Evolutionary conservation across 2,888 invertebrate species (phyloP).

Genomic region (Aphelenchoides bicaudatus): DNA sequence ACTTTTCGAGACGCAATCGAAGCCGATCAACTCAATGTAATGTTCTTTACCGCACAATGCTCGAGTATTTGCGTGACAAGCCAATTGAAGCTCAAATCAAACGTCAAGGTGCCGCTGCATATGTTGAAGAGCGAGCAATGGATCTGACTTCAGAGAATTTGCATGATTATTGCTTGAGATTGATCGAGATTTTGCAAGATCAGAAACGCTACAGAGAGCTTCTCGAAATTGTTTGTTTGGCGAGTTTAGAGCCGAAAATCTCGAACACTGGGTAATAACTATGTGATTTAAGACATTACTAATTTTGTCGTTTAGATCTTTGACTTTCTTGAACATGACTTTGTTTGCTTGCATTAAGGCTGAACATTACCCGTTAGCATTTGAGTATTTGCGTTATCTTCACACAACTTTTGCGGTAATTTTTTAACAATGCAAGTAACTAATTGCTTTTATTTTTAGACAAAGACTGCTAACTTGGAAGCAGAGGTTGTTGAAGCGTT

Average conservation of each 20-base stretch:
- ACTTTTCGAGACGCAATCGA: slow-evolving; percentile 15
- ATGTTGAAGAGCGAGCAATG: slow-evolving; percentile 19
- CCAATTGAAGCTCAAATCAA: slow-evolving; percentile 44
- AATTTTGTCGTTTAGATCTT: slow-evolving; percentile 29
- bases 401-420: slow-evolving; percentile 23
- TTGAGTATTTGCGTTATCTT: slow-evolving; percentile 51
- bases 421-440: neutral
- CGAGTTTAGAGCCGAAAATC: slow-evolving; percentile 50
- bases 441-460: slow-evolving; percentile 14
- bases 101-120: slow-evolving; percentile 41
- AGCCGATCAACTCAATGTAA: slow-evolving; percentile 2
- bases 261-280: slow-evolving; percentile 23
- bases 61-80: slow-evolving; percentile 24
- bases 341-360: slow-evolving; percentile 51
- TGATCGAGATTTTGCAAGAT: slow-evolving; percentile 45
- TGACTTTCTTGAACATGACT: slow-evolving; percentile 49
- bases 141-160: slow-evolving; percentile 31
- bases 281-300: slow-evolving; percentile 16
- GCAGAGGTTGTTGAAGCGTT: slow-evolving; percentile 25
- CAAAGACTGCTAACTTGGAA: slow-evolving; percentile 9
- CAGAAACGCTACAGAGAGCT: slow-evolving; percentile 38
- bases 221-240: slow-evolving; percentile 52
- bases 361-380: slow-evolving; percentile 45
- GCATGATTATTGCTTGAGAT: slow-evolving; percentile 54
- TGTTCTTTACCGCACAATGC: slow-evolving; percentile 14